Evolutionary conservation across 30 jellyfish, hydroid and myxozoan species (phyloP), one percentile per base, ranked within the genome.

Genomic region (Cassiopea xamachana): DNA sequence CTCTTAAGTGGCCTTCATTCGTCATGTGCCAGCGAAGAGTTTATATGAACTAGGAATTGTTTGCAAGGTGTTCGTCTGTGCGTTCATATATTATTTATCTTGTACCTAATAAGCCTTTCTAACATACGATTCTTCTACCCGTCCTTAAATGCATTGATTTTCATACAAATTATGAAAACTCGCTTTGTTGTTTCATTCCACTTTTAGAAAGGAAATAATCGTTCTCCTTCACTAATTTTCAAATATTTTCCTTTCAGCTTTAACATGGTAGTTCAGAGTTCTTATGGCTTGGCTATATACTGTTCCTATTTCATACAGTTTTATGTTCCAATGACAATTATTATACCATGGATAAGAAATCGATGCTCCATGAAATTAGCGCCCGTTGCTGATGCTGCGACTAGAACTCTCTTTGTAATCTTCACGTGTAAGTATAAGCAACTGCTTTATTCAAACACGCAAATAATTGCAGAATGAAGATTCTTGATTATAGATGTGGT

Each of bases 261-360:
- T 60, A 82, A 92, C 73, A 78, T 74, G 68, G 75, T 17, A 48
- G 87, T 92, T 3, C 93, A 87, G 76, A 48, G 81, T 75, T 64
- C 71, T 10, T 93, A 93, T 60, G 92, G 92, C n/a, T 47, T 85
- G 48, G 97, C 98, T 12, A 93, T 93, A 17, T 93, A 62, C 73
- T 93, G 90, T 82, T 88, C 97, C 2, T 93, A 93, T 71, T 89
- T 89, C 86, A 88, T 93, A 12, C 98, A 93, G 87, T 93, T 93
- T 69, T 93, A 93, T 58, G 98, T 93, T 43, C 98, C 98, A 49
- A 93, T 93, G 94, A 89, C 93, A 61, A 87, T 93, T 48, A 47
- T 87, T 59, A 46, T 85, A 1, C 97, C 97, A 4, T 51, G 72
- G 81, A 64, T 91, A 10, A 60, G 83, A 44, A 73, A 67, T 47